phyloP scores from a whole-genome alignment of 2,888 invertebrate genomes.

The Drosophila subsilvestris region DNA sequence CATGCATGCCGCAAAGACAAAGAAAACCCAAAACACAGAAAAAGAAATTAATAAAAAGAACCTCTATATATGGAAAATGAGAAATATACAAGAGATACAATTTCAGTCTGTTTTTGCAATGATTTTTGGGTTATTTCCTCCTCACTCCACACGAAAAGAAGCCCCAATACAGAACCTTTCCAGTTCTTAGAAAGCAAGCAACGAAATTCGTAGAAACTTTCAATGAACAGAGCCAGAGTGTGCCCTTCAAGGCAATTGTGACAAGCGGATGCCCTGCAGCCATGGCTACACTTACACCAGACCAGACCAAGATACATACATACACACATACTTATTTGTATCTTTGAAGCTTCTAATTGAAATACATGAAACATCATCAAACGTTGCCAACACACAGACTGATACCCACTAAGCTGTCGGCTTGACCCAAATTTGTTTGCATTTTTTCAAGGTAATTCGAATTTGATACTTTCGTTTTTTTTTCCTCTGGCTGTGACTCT shows the following conservation, averaged over 20 bases:
- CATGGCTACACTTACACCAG: slow-evolving; percentile 11
- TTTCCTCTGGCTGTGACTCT: slow-evolving; percentile 17
- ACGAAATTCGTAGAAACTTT: slow-evolving; percentile 49
- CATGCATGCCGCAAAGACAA: slow-evolving; percentile 39
- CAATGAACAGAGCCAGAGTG: slow-evolving; percentile 24
- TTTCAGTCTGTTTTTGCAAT: slow-evolving; percentile 53
- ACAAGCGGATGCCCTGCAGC: slow-evolving; percentile 42
- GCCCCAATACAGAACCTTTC: slow-evolving; percentile 32
- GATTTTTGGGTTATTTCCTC: slow-evolving; percentile 48
- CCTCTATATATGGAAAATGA: slow-evolving; percentile 33
- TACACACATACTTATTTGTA: slow-evolving; percentile 16
- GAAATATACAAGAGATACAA: slow-evolving; percentile 41
- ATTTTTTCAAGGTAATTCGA: slow-evolving; percentile 69
- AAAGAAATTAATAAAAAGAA: slow-evolving; percentile 19
- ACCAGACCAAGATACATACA: slow-evolving; percentile 25
- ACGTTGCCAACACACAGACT: slow-evolving; percentile 42
- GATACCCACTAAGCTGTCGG: slow-evolving; percentile 4
- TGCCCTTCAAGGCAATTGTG: slow-evolving; percentile 43
- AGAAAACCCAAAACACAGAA: slow-evolving; percentile 26
- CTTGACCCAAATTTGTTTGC: slow-evolving; percentile 68
- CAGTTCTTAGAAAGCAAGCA: slow-evolving; percentile 56
- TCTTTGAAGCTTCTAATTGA: slow-evolving; percentile 65
- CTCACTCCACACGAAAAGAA: neutral
- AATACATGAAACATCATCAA: slow-evolving; percentile 56
- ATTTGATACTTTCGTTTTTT: slow-evolving; percentile 73